Evolutionary conservation across 2,888 invertebrate genomes (phyloP), one percentile per base, ranked within the genome.

Genomic region (Toxonevra muliebris): DNA sequence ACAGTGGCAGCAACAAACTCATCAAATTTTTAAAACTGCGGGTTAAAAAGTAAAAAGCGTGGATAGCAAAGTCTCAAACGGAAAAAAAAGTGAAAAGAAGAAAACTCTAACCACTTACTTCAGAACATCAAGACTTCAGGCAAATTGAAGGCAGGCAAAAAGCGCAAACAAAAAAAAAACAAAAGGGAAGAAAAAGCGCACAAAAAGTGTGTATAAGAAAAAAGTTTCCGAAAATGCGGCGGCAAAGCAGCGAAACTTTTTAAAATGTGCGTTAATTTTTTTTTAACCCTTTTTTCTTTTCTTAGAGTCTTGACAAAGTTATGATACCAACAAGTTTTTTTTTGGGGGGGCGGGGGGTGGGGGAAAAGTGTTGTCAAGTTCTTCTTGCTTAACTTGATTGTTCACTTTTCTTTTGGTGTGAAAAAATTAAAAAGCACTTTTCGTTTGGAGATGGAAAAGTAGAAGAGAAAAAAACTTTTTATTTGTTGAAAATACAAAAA

Each of bases 101-200:
- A 12, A 12, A 54, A 54, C 12, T 12, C 54, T 54, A 17, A 13
- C 54, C 5, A 54, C 54, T 17, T 19, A 9, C 19, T 7, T n/a
- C 17, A 52, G 59, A 65, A 42, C 59, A 20, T n/a, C n/a, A 66
- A 66, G 61, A 48, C 66, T 66, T 61, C 19, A 54, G 66, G 66
- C 66, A 61, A 61, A 61, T 66, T 61, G 54, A 43, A 19, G 66
- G 57, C 45, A 61, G 54, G 30, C 48, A 40, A 10, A n/a, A 17
- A 64, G 42, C 40, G 55, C 45, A 30, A 43, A 30, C 9, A 63
- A 12, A 62, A 54, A 19, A 41, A 5, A n/a, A n/a, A n/a, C n/a
- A n/a, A n/a, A n/a, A n/a, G n/a, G 4, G 13, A 42, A 19, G 15
- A 15, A 12, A 19, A 57, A 48, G 48, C 45, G 45, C 5, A 11